These are phyloP conservation scores for Helobdella robusta DNA, from an alignment of 2,888 invertebrate genomes.

Conservation along the genomic window DNA sequence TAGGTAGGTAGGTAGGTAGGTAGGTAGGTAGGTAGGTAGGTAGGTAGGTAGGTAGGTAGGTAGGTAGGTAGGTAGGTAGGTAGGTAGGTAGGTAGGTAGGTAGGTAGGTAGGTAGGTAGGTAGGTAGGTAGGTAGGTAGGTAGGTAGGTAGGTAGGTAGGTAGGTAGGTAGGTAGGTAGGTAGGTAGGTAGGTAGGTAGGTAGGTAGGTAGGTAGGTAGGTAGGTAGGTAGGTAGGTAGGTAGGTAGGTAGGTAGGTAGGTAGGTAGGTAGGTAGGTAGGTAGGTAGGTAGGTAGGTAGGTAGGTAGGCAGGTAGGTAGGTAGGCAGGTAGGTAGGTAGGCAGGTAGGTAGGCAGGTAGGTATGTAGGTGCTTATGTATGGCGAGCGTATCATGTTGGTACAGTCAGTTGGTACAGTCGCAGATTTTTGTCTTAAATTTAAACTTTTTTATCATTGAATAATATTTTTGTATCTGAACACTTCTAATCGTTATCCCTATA, in stretches of 20 bases:
- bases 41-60: conserved; percentile 14
- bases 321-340: no score
- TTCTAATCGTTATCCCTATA: no score
- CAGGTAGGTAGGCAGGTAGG: no score
- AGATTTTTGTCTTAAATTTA: no score
- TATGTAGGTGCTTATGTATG: no score
- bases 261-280: conserved; percentile 19
- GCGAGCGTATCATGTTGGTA: no score
- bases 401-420: no score
- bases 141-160: conserved; percentile 14
- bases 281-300: no score
- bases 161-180: conserved; percentile 16
- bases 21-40: conserved; percentile 16
- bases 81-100: conserved; percentile 16
- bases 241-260: conserved; percentile 20
- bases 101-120: conserved; percentile 18
- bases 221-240: conserved; percentile 11
- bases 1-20: conserved; percentile 14
- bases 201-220: conserved; percentile 16
- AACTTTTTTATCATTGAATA: no score
- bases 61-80: conserved; percentile 16
- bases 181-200: conserved; percentile 12
- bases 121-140: conserved; percentile 18
- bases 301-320: no score
- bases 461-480: no score